A percentile compares a stretch with the other conserved stretches of the same genome.
Evolutionary conservation across 2,888 invertebrate species (phyloP).

Genomic region (Caenorhabditis virilis): DNA sequence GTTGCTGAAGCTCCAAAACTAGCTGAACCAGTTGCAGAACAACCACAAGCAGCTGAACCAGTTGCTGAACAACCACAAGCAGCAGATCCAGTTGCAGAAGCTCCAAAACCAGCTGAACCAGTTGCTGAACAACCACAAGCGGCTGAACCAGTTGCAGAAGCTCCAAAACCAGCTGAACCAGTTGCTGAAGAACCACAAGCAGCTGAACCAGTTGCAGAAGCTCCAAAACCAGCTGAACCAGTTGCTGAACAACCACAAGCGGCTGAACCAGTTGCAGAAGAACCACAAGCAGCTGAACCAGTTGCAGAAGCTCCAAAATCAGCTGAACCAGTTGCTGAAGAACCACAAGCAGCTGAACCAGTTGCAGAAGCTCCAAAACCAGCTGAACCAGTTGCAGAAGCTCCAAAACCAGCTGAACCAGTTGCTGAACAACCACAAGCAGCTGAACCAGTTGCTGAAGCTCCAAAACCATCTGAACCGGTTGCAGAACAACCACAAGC

Average conservation of each 20-base stretch:
- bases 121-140: background rate
- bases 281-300: slow-evolving; percentile 1
- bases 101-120: slow-evolving; percentile 7
- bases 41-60: background rate
- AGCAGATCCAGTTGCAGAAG: slow-evolving; percentile 8
- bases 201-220: slow-evolving; percentile 5
- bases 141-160: background rate
- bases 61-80: background rate
- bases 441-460: slow-evolving; percentile 1
- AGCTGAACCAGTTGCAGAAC: background rate
- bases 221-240: slow-evolving; percentile 8
- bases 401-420: slow-evolving; percentile 6
- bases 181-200: slow-evolving; percentile 3
- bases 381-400: slow-evolving; percentile 1
- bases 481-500: slow-evolving; percentile 1
- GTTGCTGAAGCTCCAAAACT: background rate
- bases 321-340: slow-evolving; percentile 8
- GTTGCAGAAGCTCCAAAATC: slow-evolving; percentile 5
- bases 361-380: slow-evolving; percentile 2
- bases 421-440: background rate
- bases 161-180: slow-evolving; percentile 4
- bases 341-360: slow-evolving; percentile 4
- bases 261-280: slow-evolving; percentile 3
- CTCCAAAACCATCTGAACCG: slow-evolving; percentile 10
- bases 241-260: background rate